Evolutionary conservation across 2,113 vertebrate genomes (phyloP).

Genomic region (Sebastes schlegelii): DNA sequence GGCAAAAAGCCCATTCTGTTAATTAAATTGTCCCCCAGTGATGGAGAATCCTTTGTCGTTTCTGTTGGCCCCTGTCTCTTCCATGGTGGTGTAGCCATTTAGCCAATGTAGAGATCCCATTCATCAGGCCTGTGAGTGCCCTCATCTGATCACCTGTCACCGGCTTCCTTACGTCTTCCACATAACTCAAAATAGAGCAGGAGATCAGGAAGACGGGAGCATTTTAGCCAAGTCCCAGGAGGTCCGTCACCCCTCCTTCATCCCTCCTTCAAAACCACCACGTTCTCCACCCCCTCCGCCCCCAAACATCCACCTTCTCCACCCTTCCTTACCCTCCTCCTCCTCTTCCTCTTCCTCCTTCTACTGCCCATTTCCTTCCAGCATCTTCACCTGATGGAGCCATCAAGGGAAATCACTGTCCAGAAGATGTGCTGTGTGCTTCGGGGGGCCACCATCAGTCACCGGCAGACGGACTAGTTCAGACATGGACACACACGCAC

Average conservation of each 20-base stretch:
- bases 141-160: constrained; percentile 64
- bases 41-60: constrained; percentile 61
- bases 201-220: constrained; percentile 59
- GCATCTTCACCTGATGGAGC: constrained; percentile 66
- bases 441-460: constrained; percentile 47
- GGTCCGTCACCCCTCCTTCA: constrained; percentile 51
- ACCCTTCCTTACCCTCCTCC: background rate
- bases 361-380: constrained; percentile 25
- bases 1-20: constrained; percentile 57
- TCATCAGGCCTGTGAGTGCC: constrained; percentile 70
- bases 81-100: constrained; percentile 58
- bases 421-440: constrained; percentile 47
- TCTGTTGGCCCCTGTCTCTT: constrained; percentile 40
- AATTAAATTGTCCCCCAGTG: constrained; percentile 55
- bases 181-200: constrained; percentile 61
- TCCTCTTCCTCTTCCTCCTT: background rate
- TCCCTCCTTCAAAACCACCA: constrained; percentile 16
- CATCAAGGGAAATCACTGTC: constrained; percentile 66
- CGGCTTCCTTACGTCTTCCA: constrained; percentile 9
- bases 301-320: background rate
- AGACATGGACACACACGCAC: constrained; percentile 31
- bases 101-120: constrained; percentile 65
- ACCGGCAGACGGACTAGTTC: constrained; percentile 28
- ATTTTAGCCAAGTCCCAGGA: constrained; percentile 59
- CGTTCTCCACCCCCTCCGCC: constrained; percentile 16